These are phyloP conservation scores for Phaenicophaeus curvirostris DNA, from an alignment of 2,797 vertebrate species.

Conservation along the genomic window DNA sequence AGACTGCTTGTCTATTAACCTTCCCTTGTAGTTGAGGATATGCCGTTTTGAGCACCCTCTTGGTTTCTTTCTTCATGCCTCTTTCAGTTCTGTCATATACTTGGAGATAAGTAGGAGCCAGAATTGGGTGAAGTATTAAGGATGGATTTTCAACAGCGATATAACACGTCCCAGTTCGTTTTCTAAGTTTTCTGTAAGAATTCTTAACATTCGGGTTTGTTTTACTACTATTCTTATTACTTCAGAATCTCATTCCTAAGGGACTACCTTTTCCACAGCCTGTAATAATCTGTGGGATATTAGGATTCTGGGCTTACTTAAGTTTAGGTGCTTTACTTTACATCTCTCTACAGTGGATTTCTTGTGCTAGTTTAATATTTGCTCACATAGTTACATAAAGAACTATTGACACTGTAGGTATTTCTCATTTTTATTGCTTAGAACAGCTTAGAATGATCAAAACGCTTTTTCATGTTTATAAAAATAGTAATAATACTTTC, in stretches of 20 bases:
- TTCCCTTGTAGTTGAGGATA: background rate
- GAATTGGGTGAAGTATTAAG: background rate
- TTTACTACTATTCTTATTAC: background rate
- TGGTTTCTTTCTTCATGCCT: fast-evolving
- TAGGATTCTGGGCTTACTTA: background rate
- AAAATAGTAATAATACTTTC: background rate
- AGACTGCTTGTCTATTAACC: background rate
- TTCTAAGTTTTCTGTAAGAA: background rate
- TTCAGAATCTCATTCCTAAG: background rate
- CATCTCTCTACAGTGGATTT: background rate
- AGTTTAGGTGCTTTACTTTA: background rate
- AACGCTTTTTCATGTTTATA: background rate
- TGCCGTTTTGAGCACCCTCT: background rate
- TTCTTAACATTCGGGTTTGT: background rate
- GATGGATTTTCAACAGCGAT: background rate
- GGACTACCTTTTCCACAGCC: background rate
- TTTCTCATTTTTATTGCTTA: background rate
- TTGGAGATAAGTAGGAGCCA: background rate
- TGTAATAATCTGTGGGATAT: background rate
- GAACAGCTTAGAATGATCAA: background rate
- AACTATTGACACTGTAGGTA: background rate
- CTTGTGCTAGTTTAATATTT: background rate
- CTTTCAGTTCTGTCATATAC: background rate
- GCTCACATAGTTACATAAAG: background rate
- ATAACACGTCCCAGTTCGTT: background rate